Evolutionary conservation across 2,797 vertebrate species (phyloP).

Genomic region (Nyctalus aviator): DNA sequence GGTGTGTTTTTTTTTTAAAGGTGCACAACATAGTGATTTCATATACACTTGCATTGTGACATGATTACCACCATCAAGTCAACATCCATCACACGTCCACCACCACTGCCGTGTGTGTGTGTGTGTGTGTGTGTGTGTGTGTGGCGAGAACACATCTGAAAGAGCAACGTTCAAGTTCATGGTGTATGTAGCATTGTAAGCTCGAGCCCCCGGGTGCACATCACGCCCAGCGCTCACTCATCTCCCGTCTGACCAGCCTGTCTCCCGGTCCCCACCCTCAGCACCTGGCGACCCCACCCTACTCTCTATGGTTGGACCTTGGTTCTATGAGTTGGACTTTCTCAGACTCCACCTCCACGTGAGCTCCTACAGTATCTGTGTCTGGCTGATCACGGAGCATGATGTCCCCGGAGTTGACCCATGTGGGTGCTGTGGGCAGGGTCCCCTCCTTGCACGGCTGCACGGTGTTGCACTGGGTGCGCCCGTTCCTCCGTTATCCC

Average conservation of each 20-base stretch:
- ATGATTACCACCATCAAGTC: rapidly evolving
- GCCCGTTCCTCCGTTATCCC: rapidly evolving
- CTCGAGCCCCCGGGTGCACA: rapidly evolving
- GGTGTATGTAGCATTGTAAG: rapidly evolving
- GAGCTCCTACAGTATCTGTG: not conserved
- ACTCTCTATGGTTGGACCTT: not conserved
- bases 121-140: not conserved
- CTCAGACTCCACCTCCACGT: rapidly evolving
- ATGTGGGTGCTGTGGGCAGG: not conserved
- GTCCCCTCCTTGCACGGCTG: not conserved
- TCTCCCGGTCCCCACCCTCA: too few relatives aligned
- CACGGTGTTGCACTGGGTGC: rapidly evolving
- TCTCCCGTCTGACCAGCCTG: rapidly evolving
- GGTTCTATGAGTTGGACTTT: rapidly evolving
- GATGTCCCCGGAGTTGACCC: rapidly evolving
- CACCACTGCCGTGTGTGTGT: not conserved
- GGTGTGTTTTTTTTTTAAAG: not conserved
- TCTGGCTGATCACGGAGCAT: not conserved
- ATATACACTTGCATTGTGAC: not conserved
- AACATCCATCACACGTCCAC: too few relatives aligned
- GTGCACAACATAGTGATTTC: not conserved
- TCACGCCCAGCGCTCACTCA: not conserved
- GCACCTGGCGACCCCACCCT: not conserved
- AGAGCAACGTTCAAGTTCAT: rapidly evolving
- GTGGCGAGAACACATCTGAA: rapidly evolving